Conservation (phyloP, 2,888 invertebrate species). For the Melikaiella ostensackeni region DNA sequence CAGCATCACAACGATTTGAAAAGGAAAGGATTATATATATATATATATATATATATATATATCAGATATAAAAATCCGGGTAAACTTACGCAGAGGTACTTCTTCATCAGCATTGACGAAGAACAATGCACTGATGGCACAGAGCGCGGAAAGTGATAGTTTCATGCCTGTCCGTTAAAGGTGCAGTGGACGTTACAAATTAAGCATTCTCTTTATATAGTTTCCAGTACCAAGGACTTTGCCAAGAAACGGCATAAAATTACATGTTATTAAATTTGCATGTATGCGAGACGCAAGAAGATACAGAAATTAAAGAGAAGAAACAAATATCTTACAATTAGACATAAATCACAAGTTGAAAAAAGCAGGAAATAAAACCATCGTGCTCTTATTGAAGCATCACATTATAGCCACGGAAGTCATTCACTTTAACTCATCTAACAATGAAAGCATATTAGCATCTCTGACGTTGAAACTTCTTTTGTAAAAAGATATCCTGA, state of each 20-base stretch:
- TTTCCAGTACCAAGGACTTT: constrained; percentile 74
- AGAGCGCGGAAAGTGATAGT: constrained; percentile 52
- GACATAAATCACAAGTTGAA: background rate
- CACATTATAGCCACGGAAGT: no score
- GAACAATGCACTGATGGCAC: constrained; percentile 52
- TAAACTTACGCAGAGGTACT: constrained; percentile 64
- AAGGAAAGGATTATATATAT: no score
- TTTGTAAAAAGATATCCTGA: no score
- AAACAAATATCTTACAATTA: background rate
- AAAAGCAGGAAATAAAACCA: background rate
- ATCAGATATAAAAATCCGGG: background rate
- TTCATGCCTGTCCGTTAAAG: constrained; percentile 69
- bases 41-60: no score
- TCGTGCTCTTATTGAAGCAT: background rate
- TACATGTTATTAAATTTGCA: constrained; percentile 72
- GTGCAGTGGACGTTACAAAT: constrained; percentile 69
- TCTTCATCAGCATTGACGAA: constrained; percentile 52
- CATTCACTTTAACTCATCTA: background rate
- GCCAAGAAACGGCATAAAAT: constrained; percentile 73
- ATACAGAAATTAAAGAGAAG: background rate
- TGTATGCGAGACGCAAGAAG: constrained; percentile 66
- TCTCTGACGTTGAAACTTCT: no score
- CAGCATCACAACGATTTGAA: no score
- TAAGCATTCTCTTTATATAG: constrained; percentile 75
- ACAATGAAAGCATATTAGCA: no score